Conservation (phyloP, 2,797 vertebrate genomes). For the Helarctos malayanus region DNA sequence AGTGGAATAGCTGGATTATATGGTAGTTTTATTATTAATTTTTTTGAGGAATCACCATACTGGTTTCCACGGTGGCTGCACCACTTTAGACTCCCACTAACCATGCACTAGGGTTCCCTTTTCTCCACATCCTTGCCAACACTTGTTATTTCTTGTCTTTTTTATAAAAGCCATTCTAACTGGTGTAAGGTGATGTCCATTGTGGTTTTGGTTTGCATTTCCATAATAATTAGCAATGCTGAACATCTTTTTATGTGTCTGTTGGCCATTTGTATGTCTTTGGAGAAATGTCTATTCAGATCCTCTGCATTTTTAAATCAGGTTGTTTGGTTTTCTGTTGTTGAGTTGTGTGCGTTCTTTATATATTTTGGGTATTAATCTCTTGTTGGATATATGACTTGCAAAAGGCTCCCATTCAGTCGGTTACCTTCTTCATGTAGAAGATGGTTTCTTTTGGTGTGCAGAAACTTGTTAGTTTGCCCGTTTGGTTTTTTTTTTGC, state of each 20-base stretch:
- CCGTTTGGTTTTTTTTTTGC: not conserved
- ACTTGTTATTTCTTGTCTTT: not conserved
- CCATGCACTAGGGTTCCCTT: not conserved
- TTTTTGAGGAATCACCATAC: not conserved
- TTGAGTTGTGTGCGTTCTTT: not conserved
- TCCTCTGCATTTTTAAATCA: not conserved
- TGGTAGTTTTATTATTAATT: not conserved
- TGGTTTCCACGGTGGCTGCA: not conserved
- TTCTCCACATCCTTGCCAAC: not conserved
- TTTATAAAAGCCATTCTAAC: not conserved
- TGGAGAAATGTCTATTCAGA: not conserved
- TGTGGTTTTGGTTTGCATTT: not conserved
- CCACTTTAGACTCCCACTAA: not conserved
- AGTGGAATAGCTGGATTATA: not conserved
- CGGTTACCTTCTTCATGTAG: not conserved
- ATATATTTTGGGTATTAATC: not conserved
- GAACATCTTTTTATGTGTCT: not conserved
- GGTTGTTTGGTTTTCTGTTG: not conserved
- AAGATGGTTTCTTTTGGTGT: not conserved
- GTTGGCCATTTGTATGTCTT: not conserved
- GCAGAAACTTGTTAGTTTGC: not conserved
- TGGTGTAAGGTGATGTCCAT: not conserved
- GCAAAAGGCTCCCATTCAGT: not conserved
- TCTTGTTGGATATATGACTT: not conserved
- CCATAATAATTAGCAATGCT: not conserved